Evolutionary conservation across 2,797 vertebrate species (phyloP).

Genomic region (Rhodeus uyekii): DNA sequence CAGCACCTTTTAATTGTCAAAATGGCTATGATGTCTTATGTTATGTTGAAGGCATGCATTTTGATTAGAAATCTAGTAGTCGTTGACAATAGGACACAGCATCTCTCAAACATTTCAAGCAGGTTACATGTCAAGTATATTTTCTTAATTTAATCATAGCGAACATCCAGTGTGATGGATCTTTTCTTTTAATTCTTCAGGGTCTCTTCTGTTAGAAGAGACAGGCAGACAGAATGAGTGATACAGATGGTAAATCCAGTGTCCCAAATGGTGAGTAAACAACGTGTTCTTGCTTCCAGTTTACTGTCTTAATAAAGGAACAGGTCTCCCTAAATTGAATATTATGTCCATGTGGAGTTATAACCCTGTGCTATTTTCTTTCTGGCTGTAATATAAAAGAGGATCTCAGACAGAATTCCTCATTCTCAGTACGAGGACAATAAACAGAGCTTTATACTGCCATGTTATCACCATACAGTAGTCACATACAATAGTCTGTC

Average conservation of each 20-base stretch:
- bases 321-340: neutral
- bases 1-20: slow-evolving; percentile 18
- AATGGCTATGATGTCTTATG: neutral
- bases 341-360: neutral
- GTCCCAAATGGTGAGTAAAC: slow-evolving; percentile 68
- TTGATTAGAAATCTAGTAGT: neutral
- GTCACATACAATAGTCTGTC: neutral
- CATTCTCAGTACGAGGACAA: neutral
- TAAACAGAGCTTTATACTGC: neutral
- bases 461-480: neutral
- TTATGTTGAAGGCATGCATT: neutral
- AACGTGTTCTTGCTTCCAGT: neutral
- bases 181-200: slow-evolving; percentile 44
- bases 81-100: neutral
- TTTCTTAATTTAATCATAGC: neutral
- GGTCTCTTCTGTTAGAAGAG: slow-evolving; percentile 65
- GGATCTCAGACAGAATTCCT: neutral
- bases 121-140: neutral
- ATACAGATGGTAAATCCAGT: slow-evolving; percentile 68
- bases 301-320: neutral
- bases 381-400: neutral
- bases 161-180: neutral
- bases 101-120: neutral
- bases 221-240: slow-evolving; percentile 71
- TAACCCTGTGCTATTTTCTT: neutral